Conservation (phyloP, 2,888 invertebrate species). For the Pharmacophagus antenor region DNA sequence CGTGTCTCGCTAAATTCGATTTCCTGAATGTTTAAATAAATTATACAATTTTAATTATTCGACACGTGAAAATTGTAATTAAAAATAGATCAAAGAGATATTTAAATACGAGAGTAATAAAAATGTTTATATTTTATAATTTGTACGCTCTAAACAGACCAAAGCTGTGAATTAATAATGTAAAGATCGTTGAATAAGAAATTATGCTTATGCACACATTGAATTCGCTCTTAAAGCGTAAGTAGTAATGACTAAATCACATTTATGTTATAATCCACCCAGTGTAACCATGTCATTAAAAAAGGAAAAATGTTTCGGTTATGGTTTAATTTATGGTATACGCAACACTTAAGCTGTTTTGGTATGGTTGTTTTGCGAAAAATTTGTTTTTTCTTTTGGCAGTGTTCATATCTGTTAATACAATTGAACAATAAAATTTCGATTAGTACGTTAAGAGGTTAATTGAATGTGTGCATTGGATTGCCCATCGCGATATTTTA, state of each 20-base stretch:
- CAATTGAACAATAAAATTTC: not conserved
- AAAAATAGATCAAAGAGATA: slow-evolving; percentile 34
- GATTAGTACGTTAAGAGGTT: slow-evolving; percentile 9
- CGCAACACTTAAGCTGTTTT: too few species aligned
- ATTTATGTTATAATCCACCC: not conserved
- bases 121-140: slow-evolving; percentile 47
- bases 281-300: not conserved
- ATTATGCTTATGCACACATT: slow-evolving; percentile 41
- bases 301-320: too few species aligned
- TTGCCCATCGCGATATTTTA: slow-evolving; percentile 14
- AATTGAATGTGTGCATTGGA: slow-evolving; percentile 28
- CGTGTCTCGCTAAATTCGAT: slow-evolving; percentile 27
- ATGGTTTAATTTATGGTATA: too few species aligned
- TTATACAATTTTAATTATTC: slow-evolving; percentile 34
- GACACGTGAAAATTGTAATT: slow-evolving; percentile 40
- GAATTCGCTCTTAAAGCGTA: slow-evolving; percentile 11
- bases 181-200: slow-evolving; percentile 61
- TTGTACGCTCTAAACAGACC: slow-evolving; percentile 71
- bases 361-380: not conserved
- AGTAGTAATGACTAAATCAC: not conserved
- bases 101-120: slow-evolving; percentile 40
- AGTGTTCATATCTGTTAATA: not conserved
- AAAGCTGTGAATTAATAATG: slow-evolving; percentile 75
- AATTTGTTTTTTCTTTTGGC: not conserved
- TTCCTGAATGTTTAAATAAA: slow-evolving; percentile 28